Base-by-base conservation (phyloP, 1,140 invertebrate species). In the Ectropis grisescens region DNA sequence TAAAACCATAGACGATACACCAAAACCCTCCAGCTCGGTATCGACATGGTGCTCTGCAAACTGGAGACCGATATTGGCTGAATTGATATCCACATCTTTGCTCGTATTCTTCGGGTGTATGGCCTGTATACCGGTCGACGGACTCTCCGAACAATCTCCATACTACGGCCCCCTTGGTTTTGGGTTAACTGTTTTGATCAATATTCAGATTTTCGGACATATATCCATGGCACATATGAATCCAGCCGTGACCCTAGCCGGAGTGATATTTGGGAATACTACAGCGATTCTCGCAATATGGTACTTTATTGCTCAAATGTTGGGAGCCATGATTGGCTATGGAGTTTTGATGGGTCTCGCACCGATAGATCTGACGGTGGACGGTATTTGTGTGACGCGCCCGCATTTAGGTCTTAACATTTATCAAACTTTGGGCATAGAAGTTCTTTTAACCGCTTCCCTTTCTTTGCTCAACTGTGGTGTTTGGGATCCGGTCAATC, bases 221-320 rank as follows among this genome's bases (percentile, higher is more conserved):
- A 85, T 92, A 39, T 91, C 89, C 32, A 89, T 87, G 32, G 86
- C 88, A 12, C 87, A 90, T 35, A 85, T 95, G 49, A 95, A 95
- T 66, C 93, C 93, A 0, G 86, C 24, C 10, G 10, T 26, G 10
- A 26, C 24, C 4, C 24, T 26, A 3, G 24, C 24, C 6, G 4
- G 4, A 2, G 72, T 92, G 12, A 82, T 83, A 22, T 82, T 53
- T 46, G 65, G 75, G 0, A 58, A 42, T 11, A 59, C 67, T 23
- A 86, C 89, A 8, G 45, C 94, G 2, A 71, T 85, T 2, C 83
- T 91, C 49, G 87, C 87, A 1, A 58, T 90, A 1, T 66, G 92
- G 9, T 95, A 94, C 61, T 74, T 91, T 10, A 52, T 88, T 11
- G 85, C 86, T 15, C 93, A 96, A 75, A 78, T 87, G 33, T 30